Conservation (phyloP, 2,888 invertebrate genomes). For the Xanthorhoe spadicearia region DNA sequence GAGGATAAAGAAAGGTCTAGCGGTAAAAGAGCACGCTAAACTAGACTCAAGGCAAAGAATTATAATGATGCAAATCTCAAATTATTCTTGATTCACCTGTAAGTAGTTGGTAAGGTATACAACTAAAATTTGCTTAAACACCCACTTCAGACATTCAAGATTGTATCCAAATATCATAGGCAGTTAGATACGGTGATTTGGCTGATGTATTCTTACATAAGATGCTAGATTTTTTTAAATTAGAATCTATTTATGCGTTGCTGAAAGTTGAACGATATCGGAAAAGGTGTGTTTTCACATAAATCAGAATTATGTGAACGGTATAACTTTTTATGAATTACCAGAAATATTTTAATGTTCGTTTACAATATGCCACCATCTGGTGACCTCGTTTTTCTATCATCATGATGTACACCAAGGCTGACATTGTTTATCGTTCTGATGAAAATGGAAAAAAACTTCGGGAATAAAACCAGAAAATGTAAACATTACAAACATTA, state of each 20-base stretch:
- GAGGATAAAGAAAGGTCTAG: neutral
- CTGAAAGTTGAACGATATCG: neutral
- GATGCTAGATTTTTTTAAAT: too few relatives aligned
- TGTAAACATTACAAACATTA: conserved; percentile 7
- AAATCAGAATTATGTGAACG: neutral
- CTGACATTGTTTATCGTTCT: conserved; percentile 1
- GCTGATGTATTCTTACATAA: neutral
- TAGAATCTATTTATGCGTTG: too few relatives aligned
- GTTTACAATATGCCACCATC: neutral
- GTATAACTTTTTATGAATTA: neutral
- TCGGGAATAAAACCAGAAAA: conserved; percentile 7
- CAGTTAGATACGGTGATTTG: neutral
- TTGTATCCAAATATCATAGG: neutral
- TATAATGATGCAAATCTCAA: neutral
- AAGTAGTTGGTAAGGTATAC: neutral
- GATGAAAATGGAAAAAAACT: conserved; percentile 5
- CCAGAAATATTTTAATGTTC: neutral
- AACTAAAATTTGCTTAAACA: neutral
- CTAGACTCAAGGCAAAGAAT: neutral
- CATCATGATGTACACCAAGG: conserved; percentile 4
- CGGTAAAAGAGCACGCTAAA: neutral
- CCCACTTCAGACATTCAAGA: neutral
- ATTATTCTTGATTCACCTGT: neutral
- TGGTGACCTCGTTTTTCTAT: conserved; percentile 15
- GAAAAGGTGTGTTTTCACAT: neutral